Percentiles rank a stretch among this genome's conserved stretches.
Evolutionary conservation across 2,113 vertebrate genomes (phyloP).

Genomic region (Perca fluviatilis): DNA sequence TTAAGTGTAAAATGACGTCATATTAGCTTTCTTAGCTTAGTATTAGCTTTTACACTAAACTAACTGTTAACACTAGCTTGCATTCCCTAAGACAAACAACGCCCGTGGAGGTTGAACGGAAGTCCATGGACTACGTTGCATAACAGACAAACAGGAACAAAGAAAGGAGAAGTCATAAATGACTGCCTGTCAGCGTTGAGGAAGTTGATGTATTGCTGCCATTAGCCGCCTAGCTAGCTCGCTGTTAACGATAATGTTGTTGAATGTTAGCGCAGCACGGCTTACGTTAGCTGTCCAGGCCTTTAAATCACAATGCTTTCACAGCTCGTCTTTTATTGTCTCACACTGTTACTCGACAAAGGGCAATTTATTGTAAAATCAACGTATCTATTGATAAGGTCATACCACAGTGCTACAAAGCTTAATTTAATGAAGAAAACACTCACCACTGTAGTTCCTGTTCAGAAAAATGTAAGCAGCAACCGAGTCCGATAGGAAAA

Average conservation of each 20-base stretch:
- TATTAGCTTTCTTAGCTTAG: constrained; percentile 1
- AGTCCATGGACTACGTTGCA: not conserved
- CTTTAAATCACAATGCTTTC: constrained; percentile 21
- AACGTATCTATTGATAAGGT: rapidly evolving
- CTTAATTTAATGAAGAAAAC: constrained; percentile 20
- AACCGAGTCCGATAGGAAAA: constrained; percentile 59
- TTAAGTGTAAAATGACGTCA: constrained; percentile 45
- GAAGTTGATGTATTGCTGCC: constrained; percentile 40
- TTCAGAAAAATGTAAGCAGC: constrained; percentile 53
- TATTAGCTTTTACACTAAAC: constrained; percentile 14
- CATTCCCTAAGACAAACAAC: not conserved
- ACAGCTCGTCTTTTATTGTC: not conserved
- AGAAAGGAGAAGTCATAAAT: not conserved
- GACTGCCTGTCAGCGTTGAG: not conserved
- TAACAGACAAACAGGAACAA: not conserved
- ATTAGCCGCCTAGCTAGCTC: constrained; percentile 49
- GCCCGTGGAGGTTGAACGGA: not conserved
- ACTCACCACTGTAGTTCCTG: constrained; percentile 68
- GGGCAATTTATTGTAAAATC: rapidly evolving
- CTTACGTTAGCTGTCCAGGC: constrained; percentile 62
- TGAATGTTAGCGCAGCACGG: constrained; percentile 51
- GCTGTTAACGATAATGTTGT: constrained; percentile 37
- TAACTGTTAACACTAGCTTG: constrained; percentile 2
- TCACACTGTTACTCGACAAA: not conserved
- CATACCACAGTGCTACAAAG: not conserved